phyloP scores from a whole-genome alignment of 2,888 invertebrate genomes.

The Philonicus albiceps region DNA sequence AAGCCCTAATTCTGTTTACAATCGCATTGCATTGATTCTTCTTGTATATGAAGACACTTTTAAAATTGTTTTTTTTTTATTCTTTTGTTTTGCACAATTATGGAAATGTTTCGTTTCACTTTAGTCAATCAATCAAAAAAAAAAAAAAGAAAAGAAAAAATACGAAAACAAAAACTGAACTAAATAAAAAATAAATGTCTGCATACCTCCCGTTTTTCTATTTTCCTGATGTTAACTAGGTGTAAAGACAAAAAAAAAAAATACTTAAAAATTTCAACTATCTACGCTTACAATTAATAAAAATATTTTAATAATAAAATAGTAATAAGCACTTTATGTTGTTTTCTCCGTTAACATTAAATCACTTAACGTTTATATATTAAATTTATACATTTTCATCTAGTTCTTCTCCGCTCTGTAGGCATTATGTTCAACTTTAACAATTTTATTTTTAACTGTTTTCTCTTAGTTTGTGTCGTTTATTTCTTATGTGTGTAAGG shows the following conservation, averaged over 20 bases:
- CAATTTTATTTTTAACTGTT: not conserved
- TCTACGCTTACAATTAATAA: not conserved
- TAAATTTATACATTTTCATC: not conserved
- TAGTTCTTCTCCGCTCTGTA: not conserved
- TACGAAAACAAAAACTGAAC: not conserved
- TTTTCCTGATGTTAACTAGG: not conserved
- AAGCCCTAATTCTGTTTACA: constrained; percentile 9
- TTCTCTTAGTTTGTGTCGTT: constrained; percentile 11
- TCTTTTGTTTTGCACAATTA: not conserved
- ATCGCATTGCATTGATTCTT: constrained; percentile 19
- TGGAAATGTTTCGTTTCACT: not conserved
- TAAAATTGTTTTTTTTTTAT: not conserved
- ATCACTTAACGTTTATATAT: constrained; percentile 5
- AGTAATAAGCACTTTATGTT: constrained; percentile 4
- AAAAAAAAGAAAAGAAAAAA: too few relatives aligned
- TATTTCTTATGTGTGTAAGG: not conserved
- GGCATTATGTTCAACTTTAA: not conserved
- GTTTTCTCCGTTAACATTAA: not conserved
- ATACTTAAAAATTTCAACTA: constrained; percentile 15
- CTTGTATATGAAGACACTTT: constrained; percentile 1
- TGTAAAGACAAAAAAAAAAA: not conserved
- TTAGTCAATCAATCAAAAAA: not conserved
- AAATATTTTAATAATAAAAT: not conserved
- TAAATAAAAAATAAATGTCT: not conserved
- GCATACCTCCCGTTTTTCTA: not conserved